Percentiles rank a stretch among this genome's conserved stretches.
phyloP scores from a whole-genome alignment of 2,113 vertebrate species.

The Leucopternis melanops region DNA sequence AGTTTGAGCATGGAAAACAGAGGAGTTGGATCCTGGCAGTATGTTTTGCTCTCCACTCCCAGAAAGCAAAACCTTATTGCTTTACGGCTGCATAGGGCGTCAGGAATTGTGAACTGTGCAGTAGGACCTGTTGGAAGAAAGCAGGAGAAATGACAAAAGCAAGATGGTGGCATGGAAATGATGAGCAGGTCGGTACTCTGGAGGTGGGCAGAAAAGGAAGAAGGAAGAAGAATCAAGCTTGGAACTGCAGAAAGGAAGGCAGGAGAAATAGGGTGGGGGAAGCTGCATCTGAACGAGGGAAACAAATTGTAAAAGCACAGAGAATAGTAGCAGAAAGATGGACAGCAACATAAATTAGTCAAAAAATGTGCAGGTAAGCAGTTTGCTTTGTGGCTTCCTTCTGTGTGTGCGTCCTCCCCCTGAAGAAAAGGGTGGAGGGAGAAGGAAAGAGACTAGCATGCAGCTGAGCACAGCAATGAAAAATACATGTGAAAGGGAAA shows the following conservation, averaged over 20 bases:
- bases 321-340: background rate
- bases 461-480: background rate
- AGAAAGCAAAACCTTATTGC: background rate
- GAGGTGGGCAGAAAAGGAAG: background rate
- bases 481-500: background rate
- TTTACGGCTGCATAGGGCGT: background rate
- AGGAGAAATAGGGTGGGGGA: background rate
- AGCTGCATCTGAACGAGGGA: background rate
- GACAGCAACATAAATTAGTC: background rate
- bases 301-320: background rate
- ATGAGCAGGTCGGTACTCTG: background rate
- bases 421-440: background rate
- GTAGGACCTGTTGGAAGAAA: background rate
- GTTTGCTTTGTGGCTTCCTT: background rate
- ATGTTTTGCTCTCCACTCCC: background rate
- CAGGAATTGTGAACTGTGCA: background rate
- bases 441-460: background rate
- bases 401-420: fast-evolving
- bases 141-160: background rate
- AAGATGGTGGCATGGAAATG: background rate
- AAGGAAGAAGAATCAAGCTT: background rate
- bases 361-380: background rate
- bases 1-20: background rate
- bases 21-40: background rate
- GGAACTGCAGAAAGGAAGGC: background rate